These are phyloP conservation scores for Meloe dianella DNA, from an alignment of 2,888 invertebrate species.

Conservation along the genomic window DNA sequence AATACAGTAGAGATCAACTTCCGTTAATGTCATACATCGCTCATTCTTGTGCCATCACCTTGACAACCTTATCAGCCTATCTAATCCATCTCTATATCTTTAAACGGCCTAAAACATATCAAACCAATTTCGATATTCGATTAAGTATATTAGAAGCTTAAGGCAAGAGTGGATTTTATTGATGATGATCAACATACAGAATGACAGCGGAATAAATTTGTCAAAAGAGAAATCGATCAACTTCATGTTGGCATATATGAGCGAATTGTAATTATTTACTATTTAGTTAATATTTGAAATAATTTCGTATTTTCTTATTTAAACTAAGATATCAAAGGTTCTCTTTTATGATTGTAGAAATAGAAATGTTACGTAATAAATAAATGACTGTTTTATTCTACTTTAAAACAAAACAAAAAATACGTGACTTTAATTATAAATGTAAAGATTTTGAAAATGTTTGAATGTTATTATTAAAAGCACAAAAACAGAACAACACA, in stretches of 20 bases:
- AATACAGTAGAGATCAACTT: conserved; percentile 43
- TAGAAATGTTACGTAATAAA: background rate
- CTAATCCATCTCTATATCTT: conserved; percentile 38
- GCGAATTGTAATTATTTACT: no score
- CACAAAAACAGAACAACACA: background rate
- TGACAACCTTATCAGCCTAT: conserved; percentile 42
- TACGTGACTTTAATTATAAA: background rate
- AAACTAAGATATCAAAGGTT: background rate
- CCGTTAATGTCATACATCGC: conserved; percentile 43
- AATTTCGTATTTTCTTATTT: background rate
- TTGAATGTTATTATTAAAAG: background rate
- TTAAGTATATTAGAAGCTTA: conserved; percentile 21
- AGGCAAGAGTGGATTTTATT: conserved; percentile 14
- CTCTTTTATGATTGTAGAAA: background rate
- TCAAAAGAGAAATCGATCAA: background rate
- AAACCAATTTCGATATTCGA: conserved; percentile 38
- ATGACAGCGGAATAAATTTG: background rate
- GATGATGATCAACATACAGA: background rate
- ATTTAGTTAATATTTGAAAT: background rate
- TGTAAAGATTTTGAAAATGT: background rate
- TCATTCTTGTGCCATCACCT: conserved; percentile 45
- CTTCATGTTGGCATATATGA: background rate
- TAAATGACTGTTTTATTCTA: background rate
- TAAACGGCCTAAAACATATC: conserved; percentile 38
- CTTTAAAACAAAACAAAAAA: no score